Base-by-base conservation (phyloP, 1,140 invertebrate species). In the Catajapyx aquilonaris region DNA sequence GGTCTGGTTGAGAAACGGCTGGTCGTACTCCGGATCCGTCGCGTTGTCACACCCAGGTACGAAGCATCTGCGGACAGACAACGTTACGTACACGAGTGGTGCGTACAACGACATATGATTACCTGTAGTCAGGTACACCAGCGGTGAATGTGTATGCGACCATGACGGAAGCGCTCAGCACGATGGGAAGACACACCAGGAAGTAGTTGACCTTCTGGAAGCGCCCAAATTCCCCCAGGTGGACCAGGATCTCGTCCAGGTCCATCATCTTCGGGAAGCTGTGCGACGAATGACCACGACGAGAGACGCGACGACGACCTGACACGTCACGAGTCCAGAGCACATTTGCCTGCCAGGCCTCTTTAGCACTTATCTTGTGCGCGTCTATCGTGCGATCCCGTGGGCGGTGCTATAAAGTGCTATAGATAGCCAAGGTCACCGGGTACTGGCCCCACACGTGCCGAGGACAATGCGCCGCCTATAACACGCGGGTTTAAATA, bases 61-160 rank as follows among this genome's bases (percentile, higher is more conserved):
- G 15, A 51, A 51, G 42, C 66, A 69, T 46, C 64, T 64, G 39
- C 40, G 55, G 43, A 21, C 18, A 38, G n/a, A n/a, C n/a, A n/a
- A n/a, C n/a, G n/a, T n/a, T n/a, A n/a, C 9, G 17, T 11, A 36
- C 10, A 42, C 13, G 4, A 9, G 20, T 32, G 15, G 28, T 34
- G 21, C 15, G 20, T 20, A 20, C 31, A 13, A 31, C 22, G 33
- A 13, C 37, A 37, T 35, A 13, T 34, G 37, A n/a, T 46, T 48
- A 64, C 64, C 63, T 55, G 43, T 66, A 65, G 33, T 57, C 44
- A 13, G 66, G 65, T 15, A 55, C 52, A 38, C 66, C 66, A 16
- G 65, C 66, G 4, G 66, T 67, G 46, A 69, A 70, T 5, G 68
- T 65, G 46, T 69, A 69, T 11, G 62, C 65, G 9, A 70, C 52